Percentiles rank a stretch among this genome's conserved stretches.
These are phyloP conservation scores for Drosophila siamana DNA, from an alignment of 2,888 invertebrate species.

Conservation along the genomic window DNA sequence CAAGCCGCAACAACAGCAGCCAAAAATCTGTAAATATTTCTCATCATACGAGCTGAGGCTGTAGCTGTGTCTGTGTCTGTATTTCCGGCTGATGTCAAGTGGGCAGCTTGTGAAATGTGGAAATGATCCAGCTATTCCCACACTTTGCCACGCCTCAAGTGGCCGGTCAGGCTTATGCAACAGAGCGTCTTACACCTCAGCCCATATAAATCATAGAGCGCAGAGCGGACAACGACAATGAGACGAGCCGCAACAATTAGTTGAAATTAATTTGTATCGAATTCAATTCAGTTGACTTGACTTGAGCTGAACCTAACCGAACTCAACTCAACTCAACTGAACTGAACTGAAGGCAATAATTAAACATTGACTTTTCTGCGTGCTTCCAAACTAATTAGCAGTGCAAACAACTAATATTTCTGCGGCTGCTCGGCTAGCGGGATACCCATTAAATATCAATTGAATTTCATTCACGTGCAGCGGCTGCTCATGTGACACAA, in stretches of 20 bases:
- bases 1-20: constrained; percentile 16
- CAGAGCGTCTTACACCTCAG: neutral
- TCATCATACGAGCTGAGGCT: constrained; percentile 7
- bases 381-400: constrained; percentile 60
- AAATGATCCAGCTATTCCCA: constrained; percentile 24
- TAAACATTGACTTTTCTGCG: constrained; percentile 54
- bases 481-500: neutral
- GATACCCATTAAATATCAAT: neutral
- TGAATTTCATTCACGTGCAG: neutral
- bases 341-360: no score
- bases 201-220: constrained; percentile 39
- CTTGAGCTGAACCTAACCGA: no score
- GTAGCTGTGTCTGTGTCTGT: constrained; percentile 18
- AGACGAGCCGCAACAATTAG: constrained; percentile 25
- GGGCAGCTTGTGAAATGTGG: constrained; percentile 9
- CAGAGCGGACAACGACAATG: no score
- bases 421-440: neutral
- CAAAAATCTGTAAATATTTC: constrained; percentile 40
- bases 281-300: constrained; percentile 18
- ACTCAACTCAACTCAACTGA: no score
- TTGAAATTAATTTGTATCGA: constrained; percentile 38
- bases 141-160: constrained; percentile 43
- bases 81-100: constrained; percentile 50
- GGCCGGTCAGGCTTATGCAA: constrained; percentile 49
- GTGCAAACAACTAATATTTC: constrained; percentile 5